phyloP scores from a whole-genome alignment of 2,888 invertebrate species.

The Chrysodeixis includens region DNA sequence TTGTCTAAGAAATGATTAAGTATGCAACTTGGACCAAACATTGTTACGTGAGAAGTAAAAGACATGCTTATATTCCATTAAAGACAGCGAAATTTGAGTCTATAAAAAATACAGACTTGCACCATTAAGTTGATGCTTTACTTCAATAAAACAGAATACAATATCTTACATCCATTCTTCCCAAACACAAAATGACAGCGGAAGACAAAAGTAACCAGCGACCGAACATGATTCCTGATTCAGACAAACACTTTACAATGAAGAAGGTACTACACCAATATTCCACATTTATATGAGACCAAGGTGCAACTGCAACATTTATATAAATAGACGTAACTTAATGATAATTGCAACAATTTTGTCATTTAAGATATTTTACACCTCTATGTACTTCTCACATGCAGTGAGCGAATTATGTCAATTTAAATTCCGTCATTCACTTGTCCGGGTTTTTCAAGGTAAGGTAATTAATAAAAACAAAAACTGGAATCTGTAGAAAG shows the following conservation, averaged over 20 bases:
- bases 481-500: too few species aligned
- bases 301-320: conserved; percentile 37
- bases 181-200: conserved; percentile 21
- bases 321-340: conserved; percentile 44
- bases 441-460: background rate
- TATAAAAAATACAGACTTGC: too few species aligned
- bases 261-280: conserved; percentile 19
- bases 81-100: too few species aligned
- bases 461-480: too few species aligned
- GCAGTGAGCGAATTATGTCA: background rate
- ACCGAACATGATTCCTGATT: conserved; percentile 34
- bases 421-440: background rate
- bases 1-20: too few species aligned
- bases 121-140: too few species aligned
- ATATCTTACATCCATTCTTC: conserved; percentile 28
- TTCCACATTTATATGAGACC: conserved; percentile 34
- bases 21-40: too few species aligned
- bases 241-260: conserved; percentile 2
- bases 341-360: conserved; percentile 47
- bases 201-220: conserved; percentile 15
- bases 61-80: too few species aligned
- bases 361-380: conserved; percentile 38
- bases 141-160: background rate
- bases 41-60: too few species aligned
- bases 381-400: conserved; percentile 12